Conservation (phyloP, 1,140 invertebrate genomes). For the Drosophila grimshawi region DNA sequence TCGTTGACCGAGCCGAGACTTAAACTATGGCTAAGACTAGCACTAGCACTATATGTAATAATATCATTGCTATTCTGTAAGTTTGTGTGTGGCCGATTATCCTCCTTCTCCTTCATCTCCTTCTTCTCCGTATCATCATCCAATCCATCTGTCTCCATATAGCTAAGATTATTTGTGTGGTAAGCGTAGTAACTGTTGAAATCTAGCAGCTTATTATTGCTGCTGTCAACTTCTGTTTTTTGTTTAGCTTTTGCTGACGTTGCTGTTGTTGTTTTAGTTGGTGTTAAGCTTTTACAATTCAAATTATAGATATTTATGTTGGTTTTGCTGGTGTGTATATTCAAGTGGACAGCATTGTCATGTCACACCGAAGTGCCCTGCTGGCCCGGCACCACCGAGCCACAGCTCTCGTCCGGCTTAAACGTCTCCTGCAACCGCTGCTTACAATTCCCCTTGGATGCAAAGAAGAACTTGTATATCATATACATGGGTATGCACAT, state of each 20-base stretch:
- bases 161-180: slow-evolving; percentile 78
- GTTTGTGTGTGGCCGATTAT: slow-evolving; percentile 14
- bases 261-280: slow-evolving; percentile 68
- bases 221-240: slow-evolving; percentile 16
- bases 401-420: slow-evolving; percentile 64
- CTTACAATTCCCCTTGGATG: slow-evolving; percentile 88
- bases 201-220: slow-evolving; percentile 42
- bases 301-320: slow-evolving; percentile 68
- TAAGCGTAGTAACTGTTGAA: slow-evolving; percentile 72
- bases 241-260: slow-evolving; percentile 51
- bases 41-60: slow-evolving; percentile 53
- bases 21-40: slow-evolving; percentile 69
- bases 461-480: slow-evolving; percentile 90
- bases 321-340: slow-evolving; percentile 67
- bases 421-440: slow-evolving; percentile 69
- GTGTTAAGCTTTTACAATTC: slow-evolving; percentile 75
- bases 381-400: slow-evolving; percentile 80
- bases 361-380: slow-evolving; percentile 84
- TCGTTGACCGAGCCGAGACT: slow-evolving; percentile 66
- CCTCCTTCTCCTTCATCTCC: not conserved
- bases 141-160: slow-evolving; percentile 28
- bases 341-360: slow-evolving; percentile 74
- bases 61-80: slow-evolving; percentile 64
- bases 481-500: slow-evolving; percentile 96
- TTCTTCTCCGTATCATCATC: slow-evolving; percentile 1